Percentiles rank a stretch among this genome's conserved stretches.
Conservation (phyloP, 2,888 invertebrate genomes). For the Melinaea marsaeus region DNA sequence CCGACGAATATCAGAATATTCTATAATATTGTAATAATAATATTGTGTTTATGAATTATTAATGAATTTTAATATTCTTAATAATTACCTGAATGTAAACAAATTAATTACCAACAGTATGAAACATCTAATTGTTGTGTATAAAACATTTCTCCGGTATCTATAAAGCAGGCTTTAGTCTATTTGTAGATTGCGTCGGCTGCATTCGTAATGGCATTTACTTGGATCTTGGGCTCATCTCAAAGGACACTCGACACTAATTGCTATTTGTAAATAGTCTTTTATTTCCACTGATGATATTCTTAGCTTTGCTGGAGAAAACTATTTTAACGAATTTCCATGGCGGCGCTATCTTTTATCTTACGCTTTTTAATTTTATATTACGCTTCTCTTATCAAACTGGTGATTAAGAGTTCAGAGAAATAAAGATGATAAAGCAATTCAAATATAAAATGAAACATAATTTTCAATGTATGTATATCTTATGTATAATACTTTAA, state of each 20-base stretch:
- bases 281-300: constrained; percentile 27
- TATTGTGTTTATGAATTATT: background rate
- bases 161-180: constrained; percentile 2
- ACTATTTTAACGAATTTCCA: constrained; percentile 24
- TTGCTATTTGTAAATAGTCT: constrained; percentile 28
- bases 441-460: background rate
- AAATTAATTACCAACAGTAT: background rate
- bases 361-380: constrained; percentile 10
- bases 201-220: constrained; percentile 24
- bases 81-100: background rate
- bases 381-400: constrained; percentile 1
- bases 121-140: background rate
- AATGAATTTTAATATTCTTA: background rate
- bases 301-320: constrained; percentile 21
- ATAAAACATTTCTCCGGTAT: constrained; percentile 2
- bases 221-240: constrained; percentile 18
- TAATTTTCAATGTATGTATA: too few species aligned
- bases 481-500: too few species aligned
- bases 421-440: background rate
- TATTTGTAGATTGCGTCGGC: constrained; percentile 12
- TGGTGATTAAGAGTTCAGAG: background rate
- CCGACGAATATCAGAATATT: too few species aligned
- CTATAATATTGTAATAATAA: too few species aligned
- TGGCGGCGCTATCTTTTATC: constrained; percentile 10
- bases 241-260: constrained; percentile 26